Percentiles rank a stretch among this genome's conserved stretches.
These are phyloP conservation scores for Stramonita haemastoma DNA, from an alignment of 2,888 invertebrate species.

Conservation along the genomic window DNA sequence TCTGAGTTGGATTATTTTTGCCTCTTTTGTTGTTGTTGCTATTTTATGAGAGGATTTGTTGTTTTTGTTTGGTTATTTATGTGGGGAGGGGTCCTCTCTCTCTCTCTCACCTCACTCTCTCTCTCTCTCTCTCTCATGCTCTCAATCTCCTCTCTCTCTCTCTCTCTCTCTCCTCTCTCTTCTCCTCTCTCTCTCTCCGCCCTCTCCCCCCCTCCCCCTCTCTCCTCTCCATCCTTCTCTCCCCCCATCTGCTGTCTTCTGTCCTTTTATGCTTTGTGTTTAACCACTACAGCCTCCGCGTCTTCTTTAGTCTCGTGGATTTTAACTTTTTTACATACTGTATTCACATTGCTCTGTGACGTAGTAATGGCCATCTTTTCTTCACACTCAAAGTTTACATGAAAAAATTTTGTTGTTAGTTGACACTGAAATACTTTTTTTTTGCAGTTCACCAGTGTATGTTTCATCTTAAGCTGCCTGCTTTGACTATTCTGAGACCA, in stretches of 20 bases:
- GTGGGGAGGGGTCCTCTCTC: not conserved
- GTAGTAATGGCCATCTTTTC: no score
- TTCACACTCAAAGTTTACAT: no score
- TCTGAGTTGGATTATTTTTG: not conserved
- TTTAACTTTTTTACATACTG: not conserved
- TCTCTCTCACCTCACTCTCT: not conserved
- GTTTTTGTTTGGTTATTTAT: no score
- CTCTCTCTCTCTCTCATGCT: not conserved
- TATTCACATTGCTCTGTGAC: no score
- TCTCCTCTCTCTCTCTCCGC: not conserved
- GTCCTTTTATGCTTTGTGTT: not conserved
- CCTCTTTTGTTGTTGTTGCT: no score
- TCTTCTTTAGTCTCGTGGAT: not conserved
- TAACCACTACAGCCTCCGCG: not conserved
- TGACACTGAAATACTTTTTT: no score
- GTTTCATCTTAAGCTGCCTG: no score
- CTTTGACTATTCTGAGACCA: no score
- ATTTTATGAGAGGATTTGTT: no score
- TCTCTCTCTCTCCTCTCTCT: constrained; percentile 15
- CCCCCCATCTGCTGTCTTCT: not conserved
- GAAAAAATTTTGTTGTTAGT: no score
- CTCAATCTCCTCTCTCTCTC: not conserved
- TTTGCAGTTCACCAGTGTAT: no score
- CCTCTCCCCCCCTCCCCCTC: not conserved
- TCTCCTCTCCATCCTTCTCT: no score